Conservation (phyloP, 1,140 invertebrate species). For the Tribolium madens region DNA sequence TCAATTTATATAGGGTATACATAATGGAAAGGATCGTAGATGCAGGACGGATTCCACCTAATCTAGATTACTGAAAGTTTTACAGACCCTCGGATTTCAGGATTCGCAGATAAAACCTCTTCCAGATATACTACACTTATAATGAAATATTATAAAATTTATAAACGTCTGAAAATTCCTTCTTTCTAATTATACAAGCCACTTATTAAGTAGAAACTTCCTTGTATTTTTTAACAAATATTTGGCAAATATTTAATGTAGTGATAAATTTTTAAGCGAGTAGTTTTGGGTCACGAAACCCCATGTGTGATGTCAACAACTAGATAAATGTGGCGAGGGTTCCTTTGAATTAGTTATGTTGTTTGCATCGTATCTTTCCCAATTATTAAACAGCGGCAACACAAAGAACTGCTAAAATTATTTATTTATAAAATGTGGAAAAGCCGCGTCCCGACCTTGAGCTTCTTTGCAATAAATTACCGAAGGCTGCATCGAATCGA, state of each 20-base stretch:
- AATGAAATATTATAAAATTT: constrained; percentile 50
- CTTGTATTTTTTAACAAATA: not conserved
- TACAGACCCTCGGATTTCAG: constrained; percentile 56
- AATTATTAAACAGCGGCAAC: constrained; percentile 27
- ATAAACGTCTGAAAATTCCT: constrained; percentile 19
- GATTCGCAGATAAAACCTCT: constrained; percentile 52
- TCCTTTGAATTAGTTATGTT: constrained; percentile 27
- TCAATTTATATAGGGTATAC: constrained; percentile 58
- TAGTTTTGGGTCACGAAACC: constrained; percentile 42
- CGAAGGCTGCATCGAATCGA: not conserved
- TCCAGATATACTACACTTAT: constrained; percentile 43
- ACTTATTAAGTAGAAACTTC: not conserved
- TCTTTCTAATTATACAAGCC: no score
- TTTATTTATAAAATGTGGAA: constrained; percentile 28
- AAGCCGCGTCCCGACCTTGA: not conserved
- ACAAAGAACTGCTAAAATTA: constrained; percentile 25
- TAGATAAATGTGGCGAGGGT: constrained; percentile 43
- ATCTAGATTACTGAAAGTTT: constrained; percentile 60
- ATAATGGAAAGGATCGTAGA: constrained; percentile 57
- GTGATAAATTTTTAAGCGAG: constrained; percentile 22
- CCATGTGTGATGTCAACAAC: constrained; percentile 42
- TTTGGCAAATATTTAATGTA: constrained; percentile 1
- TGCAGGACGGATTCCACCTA: constrained; percentile 53
- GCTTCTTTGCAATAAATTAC: not conserved
- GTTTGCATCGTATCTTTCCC: constrained; percentile 36